A percentile compares a stretch with the other conserved stretches of the same genome.
These are phyloP conservation scores for Heliconius congener DNA, from an alignment of 1,140 invertebrate genomes.

Conservation along the genomic window DNA sequence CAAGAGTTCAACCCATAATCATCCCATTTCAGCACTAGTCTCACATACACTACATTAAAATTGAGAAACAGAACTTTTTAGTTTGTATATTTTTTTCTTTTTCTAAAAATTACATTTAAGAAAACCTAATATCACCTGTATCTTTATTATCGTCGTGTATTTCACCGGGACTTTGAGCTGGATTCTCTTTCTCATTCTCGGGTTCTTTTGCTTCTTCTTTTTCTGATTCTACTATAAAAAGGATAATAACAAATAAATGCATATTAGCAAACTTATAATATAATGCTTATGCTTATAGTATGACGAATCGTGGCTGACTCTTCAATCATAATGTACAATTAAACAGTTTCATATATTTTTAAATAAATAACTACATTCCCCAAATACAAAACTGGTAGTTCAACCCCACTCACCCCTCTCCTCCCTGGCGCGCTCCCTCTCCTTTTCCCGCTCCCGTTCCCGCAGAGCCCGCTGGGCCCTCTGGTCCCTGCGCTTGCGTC, in stretches of 20 bases:
- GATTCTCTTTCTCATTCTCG: constrained; percentile 69
- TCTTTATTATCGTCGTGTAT: constrained; percentile 64
- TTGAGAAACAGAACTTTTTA: too few species aligned
- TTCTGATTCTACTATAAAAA: constrained; percentile 48
- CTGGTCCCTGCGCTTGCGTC: constrained; percentile 42
- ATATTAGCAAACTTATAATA: too few species aligned
- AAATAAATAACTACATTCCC: too few species aligned
- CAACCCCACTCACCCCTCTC: constrained; percentile 25
- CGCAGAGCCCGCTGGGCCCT: constrained; percentile 77
- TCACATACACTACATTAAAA: too few species aligned
- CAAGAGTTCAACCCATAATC: too few species aligned
- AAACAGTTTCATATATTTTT: too few species aligned
- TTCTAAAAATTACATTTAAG: constrained; percentile 12
- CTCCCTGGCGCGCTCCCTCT: constrained; percentile 62
- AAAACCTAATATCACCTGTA: constrained; percentile 44
- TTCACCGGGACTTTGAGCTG: constrained; percentile 73
- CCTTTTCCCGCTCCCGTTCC: neutral
- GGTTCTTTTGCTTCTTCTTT: constrained; percentile 79
- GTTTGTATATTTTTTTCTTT: neutral
- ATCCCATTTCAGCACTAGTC: too few species aligned
- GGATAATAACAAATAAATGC: neutral
- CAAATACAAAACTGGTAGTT: too few species aligned
- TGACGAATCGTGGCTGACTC: too few species aligned
- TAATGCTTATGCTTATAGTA: too few species aligned
- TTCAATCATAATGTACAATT: too few species aligned